These are phyloP conservation scores for Stomatorhinus ivindoensis DNA, from an alignment of 2,113 vertebrate species.

Conservation along the genomic window DNA sequence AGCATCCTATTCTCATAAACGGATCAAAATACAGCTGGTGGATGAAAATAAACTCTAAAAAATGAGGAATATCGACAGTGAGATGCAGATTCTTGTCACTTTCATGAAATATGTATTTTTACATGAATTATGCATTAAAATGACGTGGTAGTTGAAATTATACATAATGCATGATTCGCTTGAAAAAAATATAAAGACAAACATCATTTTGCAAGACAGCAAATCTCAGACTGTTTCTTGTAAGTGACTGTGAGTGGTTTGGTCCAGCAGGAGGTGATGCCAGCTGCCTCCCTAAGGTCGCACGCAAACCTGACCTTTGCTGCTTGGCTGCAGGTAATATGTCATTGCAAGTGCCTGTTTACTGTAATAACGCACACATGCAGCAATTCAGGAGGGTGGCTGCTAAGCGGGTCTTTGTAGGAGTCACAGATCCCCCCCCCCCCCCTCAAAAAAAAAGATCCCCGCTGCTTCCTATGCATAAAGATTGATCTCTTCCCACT, in stretches of 20 bases:
- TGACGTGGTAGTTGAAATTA: conserved; percentile 9
- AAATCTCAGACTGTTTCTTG: conserved; percentile 10
- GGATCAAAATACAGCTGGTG: conserved; percentile 11
- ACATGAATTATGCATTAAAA: conserved; percentile 22
- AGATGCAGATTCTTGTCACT: conserved; percentile 10
- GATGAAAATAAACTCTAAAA: neutral
- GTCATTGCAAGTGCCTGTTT: neutral
- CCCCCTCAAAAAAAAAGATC: neutral
- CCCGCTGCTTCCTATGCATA: neutral
- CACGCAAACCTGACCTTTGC: neutral
- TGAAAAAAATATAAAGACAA: conserved; percentile 15
- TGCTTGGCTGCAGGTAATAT: neutral
- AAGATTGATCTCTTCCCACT: neutral
- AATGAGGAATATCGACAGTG: neutral
- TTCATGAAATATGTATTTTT: conserved; percentile 27
- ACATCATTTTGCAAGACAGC: conserved; percentile 14
- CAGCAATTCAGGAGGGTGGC: neutral
- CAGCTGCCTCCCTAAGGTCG: too few relatives aligned
- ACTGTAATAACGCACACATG: neutral
- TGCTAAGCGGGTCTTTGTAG: neutral
- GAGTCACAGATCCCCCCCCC: neutral
- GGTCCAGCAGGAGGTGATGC: neutral
- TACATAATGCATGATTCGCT: conserved; percentile 22
- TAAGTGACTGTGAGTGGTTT: neutral
- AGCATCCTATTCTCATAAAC: neutral